Evolutionary conservation across 2,888 invertebrate genomes (phyloP), one percentile per base, ranked within the genome.

Genomic region (Dorcus parallelipipedus): DNA sequence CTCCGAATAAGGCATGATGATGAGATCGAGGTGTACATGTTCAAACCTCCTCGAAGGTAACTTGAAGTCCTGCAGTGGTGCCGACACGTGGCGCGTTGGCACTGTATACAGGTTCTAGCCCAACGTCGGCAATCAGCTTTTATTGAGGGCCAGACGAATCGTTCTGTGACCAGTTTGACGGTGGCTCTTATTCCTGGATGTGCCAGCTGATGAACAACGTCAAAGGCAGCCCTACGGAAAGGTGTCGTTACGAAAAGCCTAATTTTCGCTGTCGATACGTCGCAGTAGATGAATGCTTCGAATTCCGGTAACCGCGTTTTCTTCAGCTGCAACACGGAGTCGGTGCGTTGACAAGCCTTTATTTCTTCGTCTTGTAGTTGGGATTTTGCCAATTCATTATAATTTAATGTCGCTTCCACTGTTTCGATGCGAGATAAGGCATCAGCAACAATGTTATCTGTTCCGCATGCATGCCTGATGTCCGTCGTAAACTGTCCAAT

Each of bases 1-100:
- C 64, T 38, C 69, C n/a, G 40, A n/a, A 78, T 78, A 2, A 78
- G 80, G 71, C 6, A 81, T 64, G 64, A 80, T 77, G 2, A 80
- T 67, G 14, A 14, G 14, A 14, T 14, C 14, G 14, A 14, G 14
- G 63, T 80, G 77, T 4, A 79, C 66, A 56, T 78, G 76, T 3
- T 67, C 58, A 63, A 80, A 78, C 23, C 76, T 62, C 7, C 47
- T 50, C 10, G 60, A 60, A 1, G 71, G 66, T 2, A 53, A 41
- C 5, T 48, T 52, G 14, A 62, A 61, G 1, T 71, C 67, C 4
- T 54, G 42, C 3, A 51, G n/a, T 49, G 71, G 67, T 9, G 54
- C 26, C 10, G 48, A 49, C 4, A 61, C 64, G 56, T 74, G 75
- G 3, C 73, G 59, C 1, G 62, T 58, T 76, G 76, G 54, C 76